A percentile compares a stretch with the other conserved stretches of the same genome.
These are phyloP conservation scores for Trachymyrmex cornetzi DNA, from an alignment of 1,140 invertebrate genomes.

Conservation along the genomic window DNA sequence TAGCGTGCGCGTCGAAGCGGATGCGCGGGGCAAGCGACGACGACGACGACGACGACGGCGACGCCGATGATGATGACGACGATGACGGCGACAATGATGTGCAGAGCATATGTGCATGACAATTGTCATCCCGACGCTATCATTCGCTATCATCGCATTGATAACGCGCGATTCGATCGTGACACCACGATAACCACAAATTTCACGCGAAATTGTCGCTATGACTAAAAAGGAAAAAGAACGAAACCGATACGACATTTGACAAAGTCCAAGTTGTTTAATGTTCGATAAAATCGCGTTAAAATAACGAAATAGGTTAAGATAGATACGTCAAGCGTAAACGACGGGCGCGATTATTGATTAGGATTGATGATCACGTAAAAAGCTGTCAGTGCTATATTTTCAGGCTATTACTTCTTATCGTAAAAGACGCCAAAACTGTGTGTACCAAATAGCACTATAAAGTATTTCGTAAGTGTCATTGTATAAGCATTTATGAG, in stretches of 20 bases:
- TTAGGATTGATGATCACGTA: conserved; percentile 1
- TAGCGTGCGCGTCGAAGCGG: conserved; percentile 29
- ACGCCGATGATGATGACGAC: neutral
- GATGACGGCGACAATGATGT: neutral
- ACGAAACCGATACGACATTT: neutral
- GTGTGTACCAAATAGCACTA: conserved; percentile 4
- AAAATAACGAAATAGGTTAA: neutral
- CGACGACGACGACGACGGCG: neutral
- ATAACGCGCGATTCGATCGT: conserved; percentile 1
- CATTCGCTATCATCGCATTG: neutral
- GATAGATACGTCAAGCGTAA: neutral
- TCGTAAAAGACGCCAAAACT: conserved; percentile 11
- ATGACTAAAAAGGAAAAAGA: too few species aligned
- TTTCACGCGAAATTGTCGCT: conserved; percentile 1
- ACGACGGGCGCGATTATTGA: neutral
- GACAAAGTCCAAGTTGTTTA: conserved; percentile 3
- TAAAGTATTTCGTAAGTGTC: neutral
- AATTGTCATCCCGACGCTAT: neutral
- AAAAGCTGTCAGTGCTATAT: conserved; percentile 20
- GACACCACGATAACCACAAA: neutral
- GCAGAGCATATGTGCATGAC: neutral
- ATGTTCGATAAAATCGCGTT: conserved; percentile 11
- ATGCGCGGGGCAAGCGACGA: neutral
- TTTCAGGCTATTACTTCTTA: conserved; percentile 14
- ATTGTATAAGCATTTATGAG: neutral